phyloP scores from a whole-genome alignment of 2,797 vertebrate species.

The Fundulus diaphanus region DNA sequence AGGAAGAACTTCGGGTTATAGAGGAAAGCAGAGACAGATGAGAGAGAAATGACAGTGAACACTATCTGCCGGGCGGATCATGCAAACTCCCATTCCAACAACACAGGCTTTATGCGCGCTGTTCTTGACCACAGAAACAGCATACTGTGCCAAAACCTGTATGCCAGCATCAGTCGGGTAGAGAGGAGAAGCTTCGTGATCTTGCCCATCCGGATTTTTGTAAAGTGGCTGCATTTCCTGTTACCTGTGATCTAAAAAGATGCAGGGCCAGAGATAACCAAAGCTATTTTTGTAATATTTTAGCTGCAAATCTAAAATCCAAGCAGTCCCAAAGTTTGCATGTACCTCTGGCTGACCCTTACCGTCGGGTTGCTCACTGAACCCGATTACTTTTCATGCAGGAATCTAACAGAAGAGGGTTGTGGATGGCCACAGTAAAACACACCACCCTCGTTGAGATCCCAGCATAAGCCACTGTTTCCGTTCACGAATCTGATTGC shows the following conservation, averaged over 20 bases:
- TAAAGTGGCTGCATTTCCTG: background rate
- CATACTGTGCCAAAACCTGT: too few species aligned
- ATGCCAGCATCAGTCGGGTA: too few species aligned
- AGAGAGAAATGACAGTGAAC: background rate
- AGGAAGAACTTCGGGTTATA: background rate
- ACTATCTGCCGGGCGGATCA: background rate
- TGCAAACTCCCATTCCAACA: too few species aligned
- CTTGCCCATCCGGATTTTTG: background rate
- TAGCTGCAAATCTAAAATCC: too few species aligned
- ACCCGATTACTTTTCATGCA: too few species aligned
- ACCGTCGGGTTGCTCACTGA: too few species aligned
- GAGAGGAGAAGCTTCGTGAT: too few species aligned
- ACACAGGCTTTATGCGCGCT: too few species aligned
- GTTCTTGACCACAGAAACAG: too few species aligned
- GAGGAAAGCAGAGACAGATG: background rate
- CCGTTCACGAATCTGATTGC: constrained; percentile 23
- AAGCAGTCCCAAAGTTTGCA: too few species aligned
- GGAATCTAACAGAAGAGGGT: background rate
- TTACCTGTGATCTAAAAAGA: background rate
- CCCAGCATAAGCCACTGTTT: constrained; percentile 30
- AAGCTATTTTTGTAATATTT: background rate
- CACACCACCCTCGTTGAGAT: background rate
- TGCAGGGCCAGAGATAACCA: background rate
- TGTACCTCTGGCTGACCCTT: too few species aligned
- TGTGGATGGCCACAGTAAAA: background rate